phyloP scores from a whole-genome alignment of 37 sponge, comb jelly and placozoan genomes.

The Haliclona indistincta region DNA sequence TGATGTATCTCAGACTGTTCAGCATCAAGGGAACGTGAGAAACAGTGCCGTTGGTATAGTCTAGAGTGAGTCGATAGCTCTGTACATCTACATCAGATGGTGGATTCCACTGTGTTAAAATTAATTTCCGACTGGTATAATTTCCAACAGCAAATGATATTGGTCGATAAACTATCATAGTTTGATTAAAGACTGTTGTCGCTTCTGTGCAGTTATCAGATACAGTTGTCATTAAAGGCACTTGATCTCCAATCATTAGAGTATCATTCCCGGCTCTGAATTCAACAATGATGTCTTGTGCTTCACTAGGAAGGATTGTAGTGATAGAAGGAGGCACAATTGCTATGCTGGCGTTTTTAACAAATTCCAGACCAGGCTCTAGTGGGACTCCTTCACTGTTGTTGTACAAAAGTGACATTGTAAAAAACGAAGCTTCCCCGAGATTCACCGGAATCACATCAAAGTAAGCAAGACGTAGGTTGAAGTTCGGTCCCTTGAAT shows the following conservation, averaged over 20 bases:
- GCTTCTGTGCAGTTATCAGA: background rate
- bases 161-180: background rate
- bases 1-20: too few relatives aligned
- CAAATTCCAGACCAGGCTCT: background rate
- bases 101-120: background rate
- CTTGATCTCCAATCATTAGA: background rate
- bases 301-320: background rate
- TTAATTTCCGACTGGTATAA: background rate
- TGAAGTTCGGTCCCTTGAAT: background rate
- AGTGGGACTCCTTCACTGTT: background rate
- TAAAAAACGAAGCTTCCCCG: background rate
- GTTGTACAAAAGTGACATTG: background rate
- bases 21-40: too few relatives aligned
- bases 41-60: constrained; percentile 1
- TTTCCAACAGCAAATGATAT: background rate
- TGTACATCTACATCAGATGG: background rate
- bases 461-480: background rate
- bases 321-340: background rate
- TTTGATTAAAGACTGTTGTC: background rate
- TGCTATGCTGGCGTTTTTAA: background rate
- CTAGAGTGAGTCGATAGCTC: background rate
- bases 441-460: background rate
- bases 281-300: background rate
- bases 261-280: too few relatives aligned
- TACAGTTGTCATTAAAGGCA: background rate